These are phyloP conservation scores for Agrilus biguttatus DNA, from an alignment of 2,888 invertebrate genomes.

Conservation along the genomic window DNA sequence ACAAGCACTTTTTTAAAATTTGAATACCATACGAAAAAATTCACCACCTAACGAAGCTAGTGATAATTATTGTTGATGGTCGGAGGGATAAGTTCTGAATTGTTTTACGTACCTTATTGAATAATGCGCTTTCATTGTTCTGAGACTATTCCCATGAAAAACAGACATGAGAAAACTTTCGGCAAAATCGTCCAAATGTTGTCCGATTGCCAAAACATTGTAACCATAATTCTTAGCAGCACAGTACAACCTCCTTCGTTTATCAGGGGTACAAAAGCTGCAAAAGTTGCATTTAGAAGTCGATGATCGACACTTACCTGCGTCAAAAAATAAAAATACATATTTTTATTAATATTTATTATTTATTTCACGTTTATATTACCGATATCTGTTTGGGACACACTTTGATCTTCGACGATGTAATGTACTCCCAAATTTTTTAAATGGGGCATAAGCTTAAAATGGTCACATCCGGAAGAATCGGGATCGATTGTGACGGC, in stretches of 20 bases:
- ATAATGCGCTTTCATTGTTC: constrained; percentile 70
- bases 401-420: constrained; percentile 46
- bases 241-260: constrained; percentile 59
- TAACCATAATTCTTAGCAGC: constrained; percentile 64
- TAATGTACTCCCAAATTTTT: constrained; percentile 58
- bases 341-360: constrained; percentile 2
- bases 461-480: constrained; percentile 35
- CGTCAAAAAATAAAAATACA: not conserved
- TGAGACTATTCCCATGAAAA: constrained; percentile 65
- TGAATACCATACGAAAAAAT: no score
- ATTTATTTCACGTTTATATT: not conserved
- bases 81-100: not conserved
- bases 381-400: constrained; percentile 18
- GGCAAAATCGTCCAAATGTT: constrained; percentile 72
- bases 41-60: no score
- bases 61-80: no score
- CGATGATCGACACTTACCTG: not conserved
- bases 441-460: constrained; percentile 59
- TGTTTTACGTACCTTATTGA: constrained; percentile 43
- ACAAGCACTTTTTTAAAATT: no score
- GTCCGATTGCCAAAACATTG: constrained; percentile 78
- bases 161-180: constrained; percentile 69
- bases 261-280: constrained; percentile 60
- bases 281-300: constrained; percentile 27
- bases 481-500: constrained; percentile 67